Evolutionary conservation across 2,888 invertebrate species (phyloP).

Genomic region (Malachius bipustulatus): DNA sequence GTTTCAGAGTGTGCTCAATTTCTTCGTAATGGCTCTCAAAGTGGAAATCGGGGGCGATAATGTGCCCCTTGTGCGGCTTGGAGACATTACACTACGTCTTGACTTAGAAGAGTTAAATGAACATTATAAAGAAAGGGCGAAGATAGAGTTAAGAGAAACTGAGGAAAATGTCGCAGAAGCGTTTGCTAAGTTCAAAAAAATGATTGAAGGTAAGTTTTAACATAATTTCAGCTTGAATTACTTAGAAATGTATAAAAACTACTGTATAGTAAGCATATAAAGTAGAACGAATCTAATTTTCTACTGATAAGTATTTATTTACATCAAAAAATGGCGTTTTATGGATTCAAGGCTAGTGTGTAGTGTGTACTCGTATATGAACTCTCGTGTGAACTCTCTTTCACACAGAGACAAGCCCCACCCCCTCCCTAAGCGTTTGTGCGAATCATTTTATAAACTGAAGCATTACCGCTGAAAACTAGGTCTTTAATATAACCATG

Average conservation of each 20-base stretch:
- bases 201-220: constrained; percentile 45
- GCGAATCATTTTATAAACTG: no score
- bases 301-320: no score
- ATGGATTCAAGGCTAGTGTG: no score
- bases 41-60: constrained; percentile 40
- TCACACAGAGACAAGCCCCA: no score
- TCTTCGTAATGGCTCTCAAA: constrained; percentile 7
- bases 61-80: constrained; percentile 51
- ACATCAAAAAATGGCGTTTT: no score
- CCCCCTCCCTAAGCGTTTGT: no score
- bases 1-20: no score
- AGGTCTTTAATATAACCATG: no score
- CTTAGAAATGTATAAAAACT: neutral
- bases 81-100: constrained; percentile 44
- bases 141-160: constrained; percentile 57
- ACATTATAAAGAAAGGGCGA: constrained; percentile 48
- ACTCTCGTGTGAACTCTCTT: no score
- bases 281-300: no score
- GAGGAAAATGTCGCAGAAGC: constrained; percentile 51
- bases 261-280: neutral
- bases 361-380: no score
- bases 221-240: neutral
- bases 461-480: no score
- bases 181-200: constrained; percentile 42
- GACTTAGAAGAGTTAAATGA: constrained; percentile 51